Evolutionary conservation across 2,113 vertebrate genomes (phyloP), one percentile per base, ranked within the genome.

Genomic region (Phrynosoma blainvillii): DNA sequence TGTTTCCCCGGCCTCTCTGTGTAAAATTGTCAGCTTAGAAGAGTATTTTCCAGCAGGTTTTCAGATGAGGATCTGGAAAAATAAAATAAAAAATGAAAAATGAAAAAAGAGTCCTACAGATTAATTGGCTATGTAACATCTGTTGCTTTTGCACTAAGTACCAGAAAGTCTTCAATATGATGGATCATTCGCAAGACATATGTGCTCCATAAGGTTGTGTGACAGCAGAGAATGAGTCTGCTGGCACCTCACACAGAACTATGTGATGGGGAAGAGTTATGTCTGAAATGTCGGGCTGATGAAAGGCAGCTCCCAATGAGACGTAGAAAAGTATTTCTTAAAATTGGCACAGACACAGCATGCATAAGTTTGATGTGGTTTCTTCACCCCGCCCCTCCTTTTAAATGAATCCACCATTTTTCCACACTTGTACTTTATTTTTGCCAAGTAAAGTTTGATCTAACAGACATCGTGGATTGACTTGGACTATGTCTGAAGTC

Each of bases 51-150:
- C 56, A 56, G 79, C 40, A 68, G 56, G 23, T 68, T 85, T 68
- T 85, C 73, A 76, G 36, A 75, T 14, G 16, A 70, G 74, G 78
- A 73, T 32, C 20, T 47, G 70, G 36, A 66, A 82, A 82, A 82
- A n/a, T 47, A 82, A 14, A 20, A 23, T 59, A 36, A 36, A 36
- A 36, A 36, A 36, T 36, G 36, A 36, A 36, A 18, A 47, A 79
- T 30, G 32, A 18, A 52, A 78, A 30, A 36, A 2, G 18, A 73
- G 27, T 32, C 68, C 36, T 9, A 13, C 68, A 18, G n/a, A 70
- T 84, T 75, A 89, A 82, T 68, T 40, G 42, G 71, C 71, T 40
- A 21, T 40, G 18, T n/a, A 85, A 42, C 62, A 77, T 70, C 79
- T 86, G 71, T 68, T 54, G 54, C n/a, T n/a, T 85, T 59, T 75